phyloP scores from a whole-genome alignment of 2,888 invertebrate genomes.

The Thecocarcelia acutangulata region DNA sequence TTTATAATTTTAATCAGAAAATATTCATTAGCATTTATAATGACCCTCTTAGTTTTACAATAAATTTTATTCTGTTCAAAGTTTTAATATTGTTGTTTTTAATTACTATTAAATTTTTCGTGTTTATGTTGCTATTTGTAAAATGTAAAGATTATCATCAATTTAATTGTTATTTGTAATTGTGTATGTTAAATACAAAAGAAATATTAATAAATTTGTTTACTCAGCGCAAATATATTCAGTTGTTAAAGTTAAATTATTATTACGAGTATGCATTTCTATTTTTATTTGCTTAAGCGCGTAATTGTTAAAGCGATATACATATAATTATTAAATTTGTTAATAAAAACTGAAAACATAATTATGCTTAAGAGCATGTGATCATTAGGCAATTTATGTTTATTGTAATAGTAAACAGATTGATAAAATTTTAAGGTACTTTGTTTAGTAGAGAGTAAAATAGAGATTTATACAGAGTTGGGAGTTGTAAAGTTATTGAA shows the following conservation, averaged over 20 bases:
- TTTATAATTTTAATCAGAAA: conserved; percentile 64
- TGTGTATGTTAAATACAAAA: conserved; percentile 42
- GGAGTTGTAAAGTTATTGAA: conserved; percentile 21
- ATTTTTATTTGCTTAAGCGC: conserved; percentile 24
- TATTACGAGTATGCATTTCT: conserved; percentile 24
- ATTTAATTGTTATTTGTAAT: conserved; percentile 19
- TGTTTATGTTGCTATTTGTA: conserved; percentile 32
- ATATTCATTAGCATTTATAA: conserved; percentile 62
- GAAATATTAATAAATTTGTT: conserved; percentile 52
- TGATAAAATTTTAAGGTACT: conserved; percentile 54
- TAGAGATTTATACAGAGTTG: conserved; percentile 7
- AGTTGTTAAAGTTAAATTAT: conserved; percentile 22
- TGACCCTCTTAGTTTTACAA: conserved; percentile 52
- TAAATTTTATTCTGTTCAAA: conserved; percentile 41
- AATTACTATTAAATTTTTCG: too few species aligned
- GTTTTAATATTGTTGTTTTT: background rate
- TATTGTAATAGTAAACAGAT: conserved; percentile 11
- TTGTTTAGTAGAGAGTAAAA: conserved; percentile 30
- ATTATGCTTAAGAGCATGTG: conserved; percentile 23
- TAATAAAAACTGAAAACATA: conserved; percentile 14
- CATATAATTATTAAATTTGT: conserved; percentile 9
- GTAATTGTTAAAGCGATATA: conserved; percentile 38
- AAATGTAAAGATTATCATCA: conserved; percentile 43
- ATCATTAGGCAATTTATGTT: conserved; percentile 46
- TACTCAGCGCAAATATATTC: conserved; percentile 37